Base-by-base conservation (phyloP, 2,113 vertebrate genomes). In the Paraplagusia blochii region DNA sequence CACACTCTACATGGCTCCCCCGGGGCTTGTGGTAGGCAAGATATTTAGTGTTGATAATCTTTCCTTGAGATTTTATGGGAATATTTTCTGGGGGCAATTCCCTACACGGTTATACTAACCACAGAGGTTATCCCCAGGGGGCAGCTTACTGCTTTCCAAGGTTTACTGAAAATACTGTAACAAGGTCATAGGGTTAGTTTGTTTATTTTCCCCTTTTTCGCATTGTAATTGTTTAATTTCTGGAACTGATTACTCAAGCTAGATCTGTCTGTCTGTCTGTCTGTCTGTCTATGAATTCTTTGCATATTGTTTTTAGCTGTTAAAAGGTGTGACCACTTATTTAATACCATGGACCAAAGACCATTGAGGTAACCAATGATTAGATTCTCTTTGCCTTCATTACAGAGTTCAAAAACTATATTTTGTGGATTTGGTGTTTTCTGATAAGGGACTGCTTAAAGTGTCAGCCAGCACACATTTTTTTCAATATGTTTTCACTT, bases 31-130 rank as follows among this genome's bases (percentile, higher is more conserved):
- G 74, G 65, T 50, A 44, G 33, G 65, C 39, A 46, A 65, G 45
- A 56, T 63, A 75, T 70, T 76, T 68, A 45, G n/a, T 71, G 52
- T 50, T 63, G 70, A 80, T 77, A 80, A 71, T 80, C 69, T 63
- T 69, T 81, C 71, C 74, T 77, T 44, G 29, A 55, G 42, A 58
- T 79, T 82, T 83, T 62, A 77, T 59, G 63, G 42, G 72, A 79
- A 74, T 13, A 4, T 54, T 64, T 69, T 62, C 17, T 29, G 47
- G 55, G 14, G 63, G 62, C 19, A 53, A 49, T 65, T 62, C 47
- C 16, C 43, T 19, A 9, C 62, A 62, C 13, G 18, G 40, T 15
- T 39, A 13, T 43, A 44, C 16, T 19, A 53, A 80, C 64, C 65
- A 18, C 49, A 45, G 57, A 11, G 15, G 51, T 10, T 5, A 9